These are phyloP conservation scores for Nysson spinosus DNA, from an alignment of 2,888 invertebrate species.

Conservation along the genomic window DNA sequence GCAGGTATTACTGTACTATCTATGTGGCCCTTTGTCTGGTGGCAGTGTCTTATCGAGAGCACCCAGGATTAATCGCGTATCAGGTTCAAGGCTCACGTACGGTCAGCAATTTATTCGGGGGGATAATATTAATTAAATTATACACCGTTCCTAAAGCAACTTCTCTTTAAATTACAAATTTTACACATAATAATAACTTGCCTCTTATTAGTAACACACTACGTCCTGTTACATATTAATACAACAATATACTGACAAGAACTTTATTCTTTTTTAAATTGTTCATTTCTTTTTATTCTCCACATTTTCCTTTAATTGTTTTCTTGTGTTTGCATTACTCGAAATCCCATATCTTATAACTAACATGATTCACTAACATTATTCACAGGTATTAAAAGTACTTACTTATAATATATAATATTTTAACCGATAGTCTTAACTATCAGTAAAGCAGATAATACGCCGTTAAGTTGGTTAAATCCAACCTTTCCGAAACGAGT, in stretches of 20 bases:
- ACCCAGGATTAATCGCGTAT: conserved; percentile 61
- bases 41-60: conserved; percentile 58
- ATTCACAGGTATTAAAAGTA: not conserved
- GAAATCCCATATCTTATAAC: too few relatives aligned
- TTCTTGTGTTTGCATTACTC: too few relatives aligned
- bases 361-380: too few relatives aligned
- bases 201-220: too few relatives aligned
- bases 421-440: not conserved
- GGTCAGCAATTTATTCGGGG: conserved; percentile 54
- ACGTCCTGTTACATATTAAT: too few relatives aligned
- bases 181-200: too few relatives aligned
- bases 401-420: not conserved
- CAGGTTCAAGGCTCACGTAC: conserved; percentile 57
- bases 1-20: conserved; percentile 52
- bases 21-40: conserved; percentile 56
- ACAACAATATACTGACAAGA: too few relatives aligned
- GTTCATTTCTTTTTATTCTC: too few relatives aligned
- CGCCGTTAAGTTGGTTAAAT: conserved; percentile 47
- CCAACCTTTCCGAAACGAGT: conserved; percentile 51
- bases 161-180: conserved; percentile 45
- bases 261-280: too few relatives aligned
- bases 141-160: conserved; percentile 39
- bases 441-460: conserved; percentile 62
- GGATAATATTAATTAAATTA: conserved; percentile 60
- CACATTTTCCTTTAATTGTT: too few relatives aligned